Percentiles rank a stretch among this genome's conserved stretches.
Evolutionary conservation across 2,113 vertebrate species (phyloP).

Genomic region (Siphamia tubifer): DNA sequence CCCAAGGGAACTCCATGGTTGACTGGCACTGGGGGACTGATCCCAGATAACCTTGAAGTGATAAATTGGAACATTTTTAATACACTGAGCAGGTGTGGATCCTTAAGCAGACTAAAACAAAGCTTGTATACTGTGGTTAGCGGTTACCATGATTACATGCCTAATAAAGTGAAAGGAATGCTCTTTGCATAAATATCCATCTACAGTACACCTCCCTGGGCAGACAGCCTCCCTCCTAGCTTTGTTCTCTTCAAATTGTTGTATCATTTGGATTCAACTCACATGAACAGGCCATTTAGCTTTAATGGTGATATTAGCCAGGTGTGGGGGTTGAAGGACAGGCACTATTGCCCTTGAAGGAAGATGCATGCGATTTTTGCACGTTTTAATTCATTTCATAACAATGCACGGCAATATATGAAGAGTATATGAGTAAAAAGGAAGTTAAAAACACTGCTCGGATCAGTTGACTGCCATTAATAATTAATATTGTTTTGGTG

Average conservation of each 20-base stretch:
- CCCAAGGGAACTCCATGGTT: not conserved
- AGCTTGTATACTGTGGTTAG: not conserved
- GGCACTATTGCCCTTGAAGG: conserved; percentile 11
- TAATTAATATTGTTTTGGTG: too few relatives aligned
- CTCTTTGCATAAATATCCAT: conserved; percentile 1
- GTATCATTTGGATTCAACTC: conserved; percentile 32
- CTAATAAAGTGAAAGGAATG: not conserved
- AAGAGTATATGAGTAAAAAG: not conserved
- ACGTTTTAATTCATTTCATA: conserved; percentile 13
- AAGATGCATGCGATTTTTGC: conserved; percentile 1
- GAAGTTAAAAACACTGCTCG: not conserved
- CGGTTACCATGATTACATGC: not conserved
- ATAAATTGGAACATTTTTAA: not conserved
- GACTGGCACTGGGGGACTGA: not conserved
- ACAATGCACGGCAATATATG: not conserved
- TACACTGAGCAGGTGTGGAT: conserved; percentile 17
- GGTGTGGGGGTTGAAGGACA: conserved; percentile 25
- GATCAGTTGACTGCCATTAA: not conserved
- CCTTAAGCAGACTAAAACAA: not conserved
- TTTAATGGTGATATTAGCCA: conserved; percentile 15
- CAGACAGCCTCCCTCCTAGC: not conserved
- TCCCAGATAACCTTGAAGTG: conserved; percentile 4
- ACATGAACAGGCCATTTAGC: conserved; percentile 3
- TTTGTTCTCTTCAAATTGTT: not conserved
- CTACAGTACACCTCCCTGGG: not conserved